Evolutionary conservation across 2,888 invertebrate genomes (phyloP), one percentile per base, ranked within the genome.

Genomic region (Rhagium mordax): DNA sequence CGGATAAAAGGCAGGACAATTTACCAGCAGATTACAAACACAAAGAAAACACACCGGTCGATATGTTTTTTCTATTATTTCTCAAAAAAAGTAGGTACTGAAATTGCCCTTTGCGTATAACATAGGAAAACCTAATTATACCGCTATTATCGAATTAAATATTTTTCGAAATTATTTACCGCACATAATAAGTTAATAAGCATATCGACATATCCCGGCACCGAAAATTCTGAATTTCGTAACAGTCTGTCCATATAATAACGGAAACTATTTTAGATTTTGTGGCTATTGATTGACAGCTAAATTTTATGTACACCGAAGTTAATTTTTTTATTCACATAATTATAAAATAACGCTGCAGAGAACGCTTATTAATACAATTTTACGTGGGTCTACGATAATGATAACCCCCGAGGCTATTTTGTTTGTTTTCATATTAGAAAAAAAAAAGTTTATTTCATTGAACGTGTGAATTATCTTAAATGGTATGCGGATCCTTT

Each of bases 1-100:
- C 81, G 79, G 82, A 83, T 83, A 83, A 84, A 83, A 83, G 53
- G 80, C 84, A 73, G 84, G 84, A 85, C 85, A 83, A 85, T 85
- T 85, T 85, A 85, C 84, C 84, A 79, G 80, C 81, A 82, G 81
- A 83, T 82, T 84, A 84, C 81, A 80, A 82, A 84, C 82, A 85
- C 83, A 84, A 82, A 83, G 81, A 81, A 82, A 81, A 82, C 74
- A 77, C 78, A 75, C 73, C 77, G 80, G 72, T 79, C 82, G 79
- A 82, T 81, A 75, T 75, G 76, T 70, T 71, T 73, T 68, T 72
- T 74, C 70, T 62, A 66, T 41, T 65, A 64, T 73, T 68, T 65
- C 51, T 49, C 49, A 70, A 74, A 74, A 72, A 73, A 48, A 27
- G 15, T 64, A 27, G 64, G 20, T 18, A 53, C 67, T 64, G 41